Evolutionary conservation across 35 echinoderm and acorn worm genomes (phyloP), one percentile per base, ranked within the genome.

Genomic region (Ophioderma brevispina): DNA sequence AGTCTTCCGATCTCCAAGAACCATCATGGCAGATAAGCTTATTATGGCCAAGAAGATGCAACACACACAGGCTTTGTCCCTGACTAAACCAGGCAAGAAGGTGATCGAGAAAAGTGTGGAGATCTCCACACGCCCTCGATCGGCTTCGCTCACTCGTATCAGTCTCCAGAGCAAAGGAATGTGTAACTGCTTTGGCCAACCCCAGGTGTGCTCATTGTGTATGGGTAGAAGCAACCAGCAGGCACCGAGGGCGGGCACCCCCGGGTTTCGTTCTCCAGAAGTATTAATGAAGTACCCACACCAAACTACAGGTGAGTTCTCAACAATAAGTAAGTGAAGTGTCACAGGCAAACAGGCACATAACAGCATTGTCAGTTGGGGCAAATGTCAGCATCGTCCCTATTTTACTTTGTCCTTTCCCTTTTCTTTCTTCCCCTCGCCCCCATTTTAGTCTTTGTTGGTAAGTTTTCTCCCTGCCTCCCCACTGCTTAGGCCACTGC

Each of bases 201-300:
- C 91, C 13, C 91, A 93, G 39, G 94, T 95, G 25, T 99, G 97
- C 77, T 46, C 86, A 0, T 33, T 95, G 21, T 99, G 97, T 34
- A 87, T 90, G 84, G 78, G 86, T 0, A 77, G 88, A 46, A 82
- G 84, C 0, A 92, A 90, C 77, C 93, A 99, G 76, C 79, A 56
- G 31, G 97, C 97, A 0, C 91, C 97, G 25, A 90, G 97, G 80
- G 97, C 97, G 21, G 97, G 97, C 56, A 99, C 97, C 14, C 97
- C 97, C 0, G 97, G 97, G 6, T 99, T 99, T 77, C 89, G 97
- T 37, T 89, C 97, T 28, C 97, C 97, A 76, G 97, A 99, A 75
- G 97, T 99, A 0, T 84, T 99, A 11, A 76, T 99, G 36, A 99
- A 95, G 46, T 93, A 64, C 39, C 94, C 91, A 43, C 59, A 91